Conservation (phyloP, 1,140 invertebrate species). For the Homarus americanus region DNA sequence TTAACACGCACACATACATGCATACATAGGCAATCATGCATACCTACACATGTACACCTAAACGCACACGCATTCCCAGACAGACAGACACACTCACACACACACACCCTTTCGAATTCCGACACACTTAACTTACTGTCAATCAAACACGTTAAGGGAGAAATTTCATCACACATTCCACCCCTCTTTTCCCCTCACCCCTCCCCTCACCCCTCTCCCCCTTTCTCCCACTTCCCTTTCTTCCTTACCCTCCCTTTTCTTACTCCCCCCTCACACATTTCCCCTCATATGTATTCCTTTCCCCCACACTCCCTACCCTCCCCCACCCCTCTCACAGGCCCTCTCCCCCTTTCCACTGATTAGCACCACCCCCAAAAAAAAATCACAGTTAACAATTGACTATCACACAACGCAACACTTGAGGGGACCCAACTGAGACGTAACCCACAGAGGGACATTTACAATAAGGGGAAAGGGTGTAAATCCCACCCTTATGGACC, state of each 20-base stretch:
- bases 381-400: slow-evolving; percentile 46
- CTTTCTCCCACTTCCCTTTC: background rate
- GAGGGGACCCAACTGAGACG: background rate
- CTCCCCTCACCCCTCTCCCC: background rate
- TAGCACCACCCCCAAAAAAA: slow-evolving; percentile 64
- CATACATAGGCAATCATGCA: too few species aligned
- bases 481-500: background rate
- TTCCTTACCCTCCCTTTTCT: background rate
- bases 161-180: background rate
- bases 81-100: too few species aligned
- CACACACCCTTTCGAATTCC: too few species aligned
- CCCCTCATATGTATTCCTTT: background rate
- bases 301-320: background rate
- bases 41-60: too few species aligned
- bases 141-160: too few species aligned
- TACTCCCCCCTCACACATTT: background rate
- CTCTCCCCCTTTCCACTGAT: slow-evolving; percentile 37
- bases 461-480: background rate
- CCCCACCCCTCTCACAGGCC: background rate
- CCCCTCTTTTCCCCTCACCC: too few species aligned
- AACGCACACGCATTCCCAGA: too few species aligned
- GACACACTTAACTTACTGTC: too few species aligned
- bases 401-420: slow-evolving; percentile 28
- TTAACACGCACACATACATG: too few species aligned
- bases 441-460: background rate